These are phyloP conservation scores for Microctenopoma stevenorrisi DNA, from an alignment of 2,797 vertebrate species.

Conservation along the genomic window DNA sequence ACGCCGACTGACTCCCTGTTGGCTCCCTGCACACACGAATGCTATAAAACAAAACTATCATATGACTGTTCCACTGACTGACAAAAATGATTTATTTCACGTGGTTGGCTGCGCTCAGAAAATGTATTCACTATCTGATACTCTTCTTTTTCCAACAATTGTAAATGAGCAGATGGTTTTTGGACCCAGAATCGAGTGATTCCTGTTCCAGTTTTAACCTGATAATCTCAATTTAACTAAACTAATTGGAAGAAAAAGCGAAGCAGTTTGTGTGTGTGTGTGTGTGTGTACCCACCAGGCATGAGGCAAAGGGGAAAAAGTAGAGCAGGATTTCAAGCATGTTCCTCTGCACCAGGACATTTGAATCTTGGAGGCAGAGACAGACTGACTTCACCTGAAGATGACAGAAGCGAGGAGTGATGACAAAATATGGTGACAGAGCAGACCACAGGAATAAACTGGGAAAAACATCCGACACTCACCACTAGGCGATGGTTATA, in stretches of 20 bases:
- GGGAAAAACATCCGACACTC: slow-evolving; percentile 26
- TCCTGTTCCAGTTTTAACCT: neutral
- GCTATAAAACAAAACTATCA: too few relatives aligned
- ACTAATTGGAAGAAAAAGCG: neutral
- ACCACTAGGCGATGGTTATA: slow-evolving; percentile 88
- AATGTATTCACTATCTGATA: too few relatives aligned
- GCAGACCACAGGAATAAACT: neutral
- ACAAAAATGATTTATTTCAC: too few relatives aligned
- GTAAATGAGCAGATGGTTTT: too few relatives aligned
- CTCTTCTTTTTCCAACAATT: too few relatives aligned
- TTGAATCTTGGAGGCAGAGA: slow-evolving; percentile 92
- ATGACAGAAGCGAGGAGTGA: slow-evolving; percentile 8
- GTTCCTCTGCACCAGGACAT: slow-evolving; percentile 96
- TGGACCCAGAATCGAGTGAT: too few relatives aligned
- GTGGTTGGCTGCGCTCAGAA: too few relatives aligned
- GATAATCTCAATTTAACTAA: neutral
- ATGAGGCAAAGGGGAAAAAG: slow-evolving; percentile 92
- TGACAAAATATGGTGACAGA: neutral
- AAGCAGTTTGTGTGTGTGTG: neutral
- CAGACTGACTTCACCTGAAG: slow-evolving; percentile 90
- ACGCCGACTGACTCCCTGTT: too few relatives aligned
- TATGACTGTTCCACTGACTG: too few relatives aligned
- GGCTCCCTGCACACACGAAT: too few relatives aligned
- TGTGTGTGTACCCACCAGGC: slow-evolving; percentile 85
- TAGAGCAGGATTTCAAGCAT: slow-evolving; percentile 94